These are phyloP conservation scores for Epiblema foenella DNA, from an alignment of 2,888 invertebrate species.

Conservation along the genomic window DNA sequence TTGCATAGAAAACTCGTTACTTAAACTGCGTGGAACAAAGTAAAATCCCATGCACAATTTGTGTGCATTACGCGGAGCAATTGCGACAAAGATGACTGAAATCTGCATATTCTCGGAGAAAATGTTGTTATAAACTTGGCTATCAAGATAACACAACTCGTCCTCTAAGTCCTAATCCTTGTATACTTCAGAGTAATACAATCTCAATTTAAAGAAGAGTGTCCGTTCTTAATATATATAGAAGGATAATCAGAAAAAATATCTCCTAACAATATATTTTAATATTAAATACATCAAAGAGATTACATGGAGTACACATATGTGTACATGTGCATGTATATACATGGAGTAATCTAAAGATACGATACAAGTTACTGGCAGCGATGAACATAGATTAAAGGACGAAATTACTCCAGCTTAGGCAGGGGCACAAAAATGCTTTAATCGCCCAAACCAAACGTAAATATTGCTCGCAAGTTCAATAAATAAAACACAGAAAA, in stretches of 20 bases:
- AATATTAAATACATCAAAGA: slow-evolving; percentile 24
- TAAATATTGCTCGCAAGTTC: slow-evolving; percentile 38
- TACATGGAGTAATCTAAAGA: slow-evolving; percentile 16
- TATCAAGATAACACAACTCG: slow-evolving; percentile 27
- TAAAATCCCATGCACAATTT: slow-evolving; percentile 31
- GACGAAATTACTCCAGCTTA: slow-evolving; percentile 28
- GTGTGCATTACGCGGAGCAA: slow-evolving; percentile 25
- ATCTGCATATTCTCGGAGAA: slow-evolving; percentile 23
- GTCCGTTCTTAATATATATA: background rate
- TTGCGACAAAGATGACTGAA: slow-evolving; percentile 29
- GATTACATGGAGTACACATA: too few relatives aligned
- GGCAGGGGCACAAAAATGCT: slow-evolving; percentile 27
- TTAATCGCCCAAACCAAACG: slow-evolving; percentile 27
- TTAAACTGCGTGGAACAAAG: slow-evolving; percentile 17
- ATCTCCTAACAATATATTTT: background rate
- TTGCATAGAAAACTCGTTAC: slow-evolving; percentile 19
- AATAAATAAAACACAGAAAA: slow-evolving; percentile 45
- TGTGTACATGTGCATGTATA: too few relatives aligned
- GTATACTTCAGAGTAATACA: background rate
- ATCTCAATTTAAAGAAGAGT: background rate
- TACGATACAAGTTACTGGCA: slow-evolving; percentile 24
- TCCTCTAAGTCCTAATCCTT: slow-evolving; percentile 9
- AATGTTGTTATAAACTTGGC: slow-evolving; percentile 28
- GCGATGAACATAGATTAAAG: slow-evolving; percentile 37
- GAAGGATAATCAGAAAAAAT: background rate